Evolutionary conservation across 2,113 vertebrate genomes (phyloP).

Genomic region (Cyanistes caeruleus): DNA sequence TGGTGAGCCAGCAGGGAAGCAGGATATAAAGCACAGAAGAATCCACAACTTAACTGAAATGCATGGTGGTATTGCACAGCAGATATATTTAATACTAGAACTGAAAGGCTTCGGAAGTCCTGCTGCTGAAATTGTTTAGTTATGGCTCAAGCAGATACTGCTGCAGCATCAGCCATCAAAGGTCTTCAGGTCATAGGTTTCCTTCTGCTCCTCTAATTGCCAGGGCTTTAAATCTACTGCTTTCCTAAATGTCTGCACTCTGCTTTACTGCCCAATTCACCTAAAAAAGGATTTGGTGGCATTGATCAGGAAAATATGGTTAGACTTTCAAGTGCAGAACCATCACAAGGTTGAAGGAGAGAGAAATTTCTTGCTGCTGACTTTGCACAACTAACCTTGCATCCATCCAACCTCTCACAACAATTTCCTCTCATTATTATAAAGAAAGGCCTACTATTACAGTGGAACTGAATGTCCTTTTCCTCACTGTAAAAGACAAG

Average conservation of each 20-base stretch:
- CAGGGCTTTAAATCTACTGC: not conserved
- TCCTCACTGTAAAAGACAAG: not conserved
- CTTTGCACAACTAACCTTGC: not conserved
- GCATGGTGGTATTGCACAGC: not conserved
- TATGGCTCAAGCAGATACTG: not conserved
- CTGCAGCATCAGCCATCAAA: conserved; percentile 9
- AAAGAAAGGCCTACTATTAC: not conserved
- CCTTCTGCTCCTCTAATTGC: not conserved
- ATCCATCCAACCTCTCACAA: not conserved
- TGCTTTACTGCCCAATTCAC: not conserved
- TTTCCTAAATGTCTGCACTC: not conserved
- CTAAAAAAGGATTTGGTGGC: not conserved
- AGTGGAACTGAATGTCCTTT: not conserved
- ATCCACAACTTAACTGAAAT: not conserved
- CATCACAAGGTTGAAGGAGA: not conserved
- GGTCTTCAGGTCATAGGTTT: not conserved
- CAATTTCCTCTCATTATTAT: not conserved
- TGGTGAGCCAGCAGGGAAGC: not conserved
- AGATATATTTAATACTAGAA: not conserved
- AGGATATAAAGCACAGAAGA: not conserved
- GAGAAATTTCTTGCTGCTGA: not conserved
- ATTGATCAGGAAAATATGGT: conserved; percentile 14
- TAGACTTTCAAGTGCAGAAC: not conserved
- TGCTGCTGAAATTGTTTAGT: not conserved
- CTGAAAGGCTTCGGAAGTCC: not conserved